A percentile compares a stretch with the other conserved stretches of the same genome.
phyloP scores from a whole-genome alignment of 2,888 invertebrate genomes.

The Agrochola lota region DNA sequence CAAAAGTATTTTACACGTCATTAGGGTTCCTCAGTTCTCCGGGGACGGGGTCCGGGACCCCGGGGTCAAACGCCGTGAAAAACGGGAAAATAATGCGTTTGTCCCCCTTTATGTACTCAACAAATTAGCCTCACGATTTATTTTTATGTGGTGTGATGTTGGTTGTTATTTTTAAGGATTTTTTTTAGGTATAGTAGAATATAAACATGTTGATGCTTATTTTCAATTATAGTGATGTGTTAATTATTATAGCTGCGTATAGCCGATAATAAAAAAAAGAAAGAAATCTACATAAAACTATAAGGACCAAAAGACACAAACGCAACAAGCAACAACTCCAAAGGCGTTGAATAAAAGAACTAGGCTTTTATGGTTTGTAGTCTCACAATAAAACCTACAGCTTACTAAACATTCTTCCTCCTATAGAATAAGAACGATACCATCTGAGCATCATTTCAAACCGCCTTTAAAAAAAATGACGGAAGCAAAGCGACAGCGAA shows the following conservation, averaged over 20 bases:
- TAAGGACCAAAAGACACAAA: not conserved
- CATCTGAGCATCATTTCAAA: no score
- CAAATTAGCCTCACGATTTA: conserved; percentile 64
- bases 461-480: not conserved
- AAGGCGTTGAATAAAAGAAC: not conserved
- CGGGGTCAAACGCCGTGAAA: conserved; percentile 85
- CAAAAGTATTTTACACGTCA: conserved; percentile 84
- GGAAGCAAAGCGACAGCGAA: not conserved
- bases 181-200: conserved; percentile 1
- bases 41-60: conserved; percentile 79
- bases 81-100: conserved; percentile 83
- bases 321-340: not conserved
- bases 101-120: conserved; percentile 66
- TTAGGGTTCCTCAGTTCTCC: conserved; percentile 75
- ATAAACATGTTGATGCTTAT: not conserved
- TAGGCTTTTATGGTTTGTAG: not conserved
- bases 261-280: not conserved
- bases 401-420: not conserved
- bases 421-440: not conserved
- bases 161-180: conserved; percentile 19
- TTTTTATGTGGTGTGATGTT: conserved; percentile 51
- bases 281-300: not conserved
- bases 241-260: not conserved
- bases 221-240: conserved; percentile 11
- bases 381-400: not conserved